phyloP scores from a whole-genome alignment of 2,113 vertebrate species.

The Montifringilla adamsi region DNA sequence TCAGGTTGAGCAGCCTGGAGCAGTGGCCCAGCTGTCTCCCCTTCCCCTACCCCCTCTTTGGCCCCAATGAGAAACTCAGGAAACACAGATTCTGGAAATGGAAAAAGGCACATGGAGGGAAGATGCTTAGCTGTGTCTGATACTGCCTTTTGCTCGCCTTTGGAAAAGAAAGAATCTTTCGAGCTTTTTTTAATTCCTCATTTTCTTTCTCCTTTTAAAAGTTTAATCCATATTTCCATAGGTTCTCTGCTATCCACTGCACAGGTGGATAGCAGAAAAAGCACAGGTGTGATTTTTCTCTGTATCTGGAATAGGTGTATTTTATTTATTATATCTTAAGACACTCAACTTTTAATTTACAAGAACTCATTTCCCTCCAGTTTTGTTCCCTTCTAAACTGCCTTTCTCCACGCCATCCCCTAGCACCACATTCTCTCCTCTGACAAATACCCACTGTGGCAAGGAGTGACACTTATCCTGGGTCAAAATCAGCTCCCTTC shows the following conservation, averaged over 20 bases:
- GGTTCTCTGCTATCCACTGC: not conserved
- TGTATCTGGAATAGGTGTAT: rapidly evolving
- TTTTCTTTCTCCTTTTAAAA: not conserved
- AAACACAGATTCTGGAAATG: not conserved
- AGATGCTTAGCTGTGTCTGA: not conserved
- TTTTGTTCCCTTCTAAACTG: not conserved
- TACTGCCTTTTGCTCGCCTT: not conserved
- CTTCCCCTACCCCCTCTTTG: not conserved
- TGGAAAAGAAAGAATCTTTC: not conserved
- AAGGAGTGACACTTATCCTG: not conserved
- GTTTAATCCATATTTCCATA: not conserved
- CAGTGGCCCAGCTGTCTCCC: not conserved
- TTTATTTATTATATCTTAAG: not conserved
- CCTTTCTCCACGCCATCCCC: not conserved
- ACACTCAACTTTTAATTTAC: not conserved
- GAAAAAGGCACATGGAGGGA: not conserved
- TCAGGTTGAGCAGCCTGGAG: not conserved
- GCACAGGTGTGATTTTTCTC: rapidly evolving
- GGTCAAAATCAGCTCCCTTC: not conserved
- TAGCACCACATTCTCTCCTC: not conserved
- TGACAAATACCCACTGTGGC: not conserved
- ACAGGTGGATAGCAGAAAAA: too few species aligned
- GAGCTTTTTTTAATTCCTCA: not conserved
- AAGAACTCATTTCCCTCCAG: not conserved
- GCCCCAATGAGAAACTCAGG: not conserved